Evolutionary conservation across 2,797 vertebrate species (phyloP), one percentile per base, ranked within the genome.

Genomic region (Acanthurus lineatus): DNA sequence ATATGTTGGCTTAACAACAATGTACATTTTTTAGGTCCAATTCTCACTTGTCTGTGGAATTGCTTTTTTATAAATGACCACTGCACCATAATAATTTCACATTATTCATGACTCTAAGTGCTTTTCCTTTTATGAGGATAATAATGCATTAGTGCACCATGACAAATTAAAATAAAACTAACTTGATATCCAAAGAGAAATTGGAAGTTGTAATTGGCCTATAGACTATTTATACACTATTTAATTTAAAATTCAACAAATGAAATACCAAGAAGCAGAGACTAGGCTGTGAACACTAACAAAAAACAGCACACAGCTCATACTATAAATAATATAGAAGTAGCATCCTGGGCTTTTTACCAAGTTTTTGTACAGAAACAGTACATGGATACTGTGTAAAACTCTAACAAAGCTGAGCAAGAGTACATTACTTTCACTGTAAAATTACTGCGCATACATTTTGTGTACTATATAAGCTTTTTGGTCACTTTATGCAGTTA

Each of bases 271-370:
- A 51, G 63, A 67, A 51, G 16, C 53, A 40, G 17, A 57, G 48
- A 48, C 57, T 64, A 3, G 40, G 51, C 19, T 58, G 58, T 17
- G 56, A 47, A 69, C 15, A 45, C 51, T 25, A 71, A 42, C 19
- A 45, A 28, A 67, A 65, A 64, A 25, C 3, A 60, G 38, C 8
- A 70, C 56, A 56, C 17, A 71, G 32, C 20, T 32, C 35, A 20
- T 9, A 53, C 45, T 54, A 69, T 69, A 64, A 77, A 73, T 77
- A 77, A 51, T 76, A 32, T 32, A 57, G 66, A 71, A 45, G 35
- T 51, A 63, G 52, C 16, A 68, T 38, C 25, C 57, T 47, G 49
- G 69, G 62, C 69, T 67, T 51, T 48, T 20, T 49, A 66, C 54
- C 67, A 81, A 66, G 28, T 11, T 35, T 45, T 48, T 54, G 17